A percentile compares a stretch with the other conserved stretches of the same genome.
phyloP scores from a whole-genome alignment of 2,797 vertebrate genomes.

The Lates japonicus region DNA sequence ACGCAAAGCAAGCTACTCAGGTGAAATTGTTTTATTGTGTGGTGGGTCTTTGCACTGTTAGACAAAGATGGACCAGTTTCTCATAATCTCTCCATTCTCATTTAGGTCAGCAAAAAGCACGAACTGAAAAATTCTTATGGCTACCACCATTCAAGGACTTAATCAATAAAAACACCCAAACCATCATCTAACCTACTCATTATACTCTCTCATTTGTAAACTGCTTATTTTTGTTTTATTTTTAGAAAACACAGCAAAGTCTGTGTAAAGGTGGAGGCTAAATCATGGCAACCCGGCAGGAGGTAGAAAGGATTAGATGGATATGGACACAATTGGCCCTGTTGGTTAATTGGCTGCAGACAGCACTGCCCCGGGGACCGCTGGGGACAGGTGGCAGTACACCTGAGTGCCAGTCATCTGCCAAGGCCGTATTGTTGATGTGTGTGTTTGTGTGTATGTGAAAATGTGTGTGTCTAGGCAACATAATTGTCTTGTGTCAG shows the following conservation, averaged over 20 bases:
- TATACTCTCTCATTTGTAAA: conserved; percentile 36
- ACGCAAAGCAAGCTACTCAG: background rate
- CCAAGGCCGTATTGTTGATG: conserved; percentile 17
- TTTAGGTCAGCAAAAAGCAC: background rate
- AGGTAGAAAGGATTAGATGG: conserved; percentile 50
- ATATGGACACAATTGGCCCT: conserved; percentile 57
- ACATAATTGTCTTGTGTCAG: conserved; percentile 38
- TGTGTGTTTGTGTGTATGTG: conserved; percentile 31
- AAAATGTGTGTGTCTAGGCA: conserved; percentile 8
- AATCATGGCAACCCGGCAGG: conserved; percentile 63
- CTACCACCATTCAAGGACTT: conserved; percentile 12
- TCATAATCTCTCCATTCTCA: background rate
- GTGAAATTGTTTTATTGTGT: background rate
- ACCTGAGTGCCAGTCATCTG: conserved; percentile 56
- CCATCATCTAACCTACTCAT: conserved; percentile 1
- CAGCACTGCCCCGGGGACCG: conserved; percentile 45
- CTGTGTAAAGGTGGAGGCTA: conserved; percentile 20
- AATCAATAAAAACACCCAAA: conserved; percentile 3
- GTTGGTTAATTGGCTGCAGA: conserved; percentile 73
- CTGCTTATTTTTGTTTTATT: background rate
- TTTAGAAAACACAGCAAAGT: conserved; percentile 29
- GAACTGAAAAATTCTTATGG: too few relatives aligned
- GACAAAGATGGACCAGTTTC: background rate
- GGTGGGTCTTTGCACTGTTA: background rate
- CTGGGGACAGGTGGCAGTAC: conserved; percentile 54